Percentiles rank a stretch among this genome's conserved stretches.
Conservation (phyloP, 2,113 vertebrate genomes). For the Synodontis membranacea region DNA sequence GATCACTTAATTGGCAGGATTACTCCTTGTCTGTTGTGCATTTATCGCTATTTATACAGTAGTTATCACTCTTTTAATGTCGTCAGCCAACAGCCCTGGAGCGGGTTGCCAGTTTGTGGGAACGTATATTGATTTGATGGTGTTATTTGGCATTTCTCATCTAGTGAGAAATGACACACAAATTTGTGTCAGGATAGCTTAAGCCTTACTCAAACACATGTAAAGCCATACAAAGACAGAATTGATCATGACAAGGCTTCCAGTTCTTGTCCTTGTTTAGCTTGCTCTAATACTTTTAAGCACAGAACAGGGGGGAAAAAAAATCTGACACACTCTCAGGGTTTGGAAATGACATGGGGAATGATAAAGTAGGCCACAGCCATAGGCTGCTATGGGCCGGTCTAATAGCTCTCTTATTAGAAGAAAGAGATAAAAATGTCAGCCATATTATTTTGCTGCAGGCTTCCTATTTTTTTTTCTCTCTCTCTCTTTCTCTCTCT, state of each 20-base stretch:
- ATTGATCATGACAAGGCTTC: slow-evolving; percentile 44
- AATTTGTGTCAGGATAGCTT: neutral
- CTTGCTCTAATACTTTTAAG: slow-evolving; percentile 37
- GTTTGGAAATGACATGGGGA: slow-evolving; percentile 44
- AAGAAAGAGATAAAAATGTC: slow-evolving; percentile 47
- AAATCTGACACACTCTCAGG: slow-evolving; percentile 39
- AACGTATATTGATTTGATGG: neutral
- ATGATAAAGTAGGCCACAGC: slow-evolving; percentile 55
- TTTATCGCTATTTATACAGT: too few species aligned
- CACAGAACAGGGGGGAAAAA: slow-evolving; percentile 15
- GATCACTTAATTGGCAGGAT: slow-evolving; percentile 6
- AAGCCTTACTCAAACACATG: slow-evolving; percentile 22
- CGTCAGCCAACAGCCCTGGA: neutral
- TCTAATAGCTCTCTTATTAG: slow-evolving; percentile 53
- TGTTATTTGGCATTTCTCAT: slow-evolving; percentile 1
- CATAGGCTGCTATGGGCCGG: slow-evolving; percentile 39
- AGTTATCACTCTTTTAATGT: neutral
- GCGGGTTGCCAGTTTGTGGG: neutral
- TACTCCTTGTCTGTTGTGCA: neutral
- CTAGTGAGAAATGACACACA: neutral
- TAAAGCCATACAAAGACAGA: slow-evolving; percentile 20
- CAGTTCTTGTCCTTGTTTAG: slow-evolving; percentile 21
- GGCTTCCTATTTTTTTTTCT: slow-evolving; percentile 29
- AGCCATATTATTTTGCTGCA: slow-evolving; percentile 43
- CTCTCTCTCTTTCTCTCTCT: too few species aligned